Conservation (phyloP, 2,888 invertebrate genomes). For the Miltochrista miniata region DNA sequence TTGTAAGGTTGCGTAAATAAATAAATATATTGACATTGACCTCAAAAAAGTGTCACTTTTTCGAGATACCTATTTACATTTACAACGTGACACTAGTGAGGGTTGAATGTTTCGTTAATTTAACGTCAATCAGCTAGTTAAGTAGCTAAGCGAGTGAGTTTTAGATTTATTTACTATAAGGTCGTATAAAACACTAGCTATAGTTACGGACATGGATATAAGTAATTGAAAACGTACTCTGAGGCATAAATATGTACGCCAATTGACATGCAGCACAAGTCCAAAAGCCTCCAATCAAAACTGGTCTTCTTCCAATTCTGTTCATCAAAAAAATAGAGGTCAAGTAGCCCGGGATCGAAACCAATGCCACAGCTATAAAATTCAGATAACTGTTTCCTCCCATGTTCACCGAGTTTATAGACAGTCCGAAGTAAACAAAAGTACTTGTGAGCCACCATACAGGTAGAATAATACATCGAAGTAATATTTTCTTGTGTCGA, state of each 20-base stretch:
- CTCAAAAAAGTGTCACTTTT: too few relatives aligned
- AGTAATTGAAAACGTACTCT: constrained; percentile 58
- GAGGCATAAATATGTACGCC: constrained; percentile 77
- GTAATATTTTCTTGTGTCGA: constrained; percentile 40
- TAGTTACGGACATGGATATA: too few relatives aligned
- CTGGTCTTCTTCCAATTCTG: constrained; percentile 83
- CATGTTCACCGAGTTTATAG: constrained; percentile 86
- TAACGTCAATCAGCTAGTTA: too few relatives aligned
- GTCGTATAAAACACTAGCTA: too few relatives aligned
- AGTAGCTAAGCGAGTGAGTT: too few relatives aligned
- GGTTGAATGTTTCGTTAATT: too few relatives aligned
- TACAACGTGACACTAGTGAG: too few relatives aligned
- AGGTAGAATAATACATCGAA: constrained; percentile 55
- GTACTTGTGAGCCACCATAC: constrained; percentile 87
- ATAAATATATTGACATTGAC: too few relatives aligned
- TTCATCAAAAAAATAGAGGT: constrained; percentile 84
- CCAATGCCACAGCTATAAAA: constrained; percentile 83
- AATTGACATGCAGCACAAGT: constrained; percentile 83
- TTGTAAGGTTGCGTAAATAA: too few relatives aligned
- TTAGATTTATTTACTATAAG: too few relatives aligned
- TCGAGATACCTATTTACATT: too few relatives aligned
- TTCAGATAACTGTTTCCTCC: constrained; percentile 86
- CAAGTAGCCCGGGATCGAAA: constrained; percentile 88
- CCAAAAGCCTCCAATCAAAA: constrained; percentile 81
- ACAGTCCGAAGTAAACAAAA: constrained; percentile 87